A percentile compares a stretch with the other conserved stretches of the same genome.
Conservation (phyloP, 2,113 vertebrate species). For the Benitochromis conjunctus region DNA sequence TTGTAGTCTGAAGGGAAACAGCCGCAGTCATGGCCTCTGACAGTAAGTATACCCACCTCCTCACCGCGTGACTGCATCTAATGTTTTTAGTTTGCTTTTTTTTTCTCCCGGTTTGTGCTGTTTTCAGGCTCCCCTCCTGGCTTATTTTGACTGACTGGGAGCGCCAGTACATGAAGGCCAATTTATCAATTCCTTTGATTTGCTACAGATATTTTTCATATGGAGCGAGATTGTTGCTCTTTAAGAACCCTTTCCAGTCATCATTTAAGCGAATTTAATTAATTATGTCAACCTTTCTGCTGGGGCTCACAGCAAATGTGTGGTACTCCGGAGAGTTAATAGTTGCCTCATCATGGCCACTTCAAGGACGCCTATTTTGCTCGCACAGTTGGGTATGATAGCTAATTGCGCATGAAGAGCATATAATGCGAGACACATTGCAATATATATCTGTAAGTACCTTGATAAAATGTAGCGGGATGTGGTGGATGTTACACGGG, state of each 20-base stretch:
- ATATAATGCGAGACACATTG: not conserved
- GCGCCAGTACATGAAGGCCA: slow-evolving; percentile 12
- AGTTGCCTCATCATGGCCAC: slow-evolving; percentile 30
- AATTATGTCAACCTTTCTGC: not conserved
- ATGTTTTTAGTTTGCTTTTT: not conserved
- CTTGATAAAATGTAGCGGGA: not conserved
- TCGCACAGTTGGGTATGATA: not conserved
- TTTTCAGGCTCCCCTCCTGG: not conserved
- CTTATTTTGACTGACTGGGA: not conserved
- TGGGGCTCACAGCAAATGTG: not conserved
- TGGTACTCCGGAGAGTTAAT: not conserved
- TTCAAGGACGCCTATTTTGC: not conserved
- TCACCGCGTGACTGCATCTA: not conserved
- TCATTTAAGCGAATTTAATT: not conserved
- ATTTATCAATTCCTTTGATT: not conserved
- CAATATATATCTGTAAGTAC: not conserved
- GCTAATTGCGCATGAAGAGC: not conserved
- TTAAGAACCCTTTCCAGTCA: accelerated
- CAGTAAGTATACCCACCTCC: slow-evolving; percentile 72
- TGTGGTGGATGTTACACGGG: not conserved
- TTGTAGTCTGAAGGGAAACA: not conserved
- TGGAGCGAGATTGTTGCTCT: not conserved
- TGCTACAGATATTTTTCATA: not conserved
- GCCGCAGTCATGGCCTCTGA: slow-evolving; percentile 75
- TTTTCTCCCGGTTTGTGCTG: not conserved